Base-by-base conservation (phyloP, 2,888 invertebrate genomes). In the Apamea monoglypha region DNA sequence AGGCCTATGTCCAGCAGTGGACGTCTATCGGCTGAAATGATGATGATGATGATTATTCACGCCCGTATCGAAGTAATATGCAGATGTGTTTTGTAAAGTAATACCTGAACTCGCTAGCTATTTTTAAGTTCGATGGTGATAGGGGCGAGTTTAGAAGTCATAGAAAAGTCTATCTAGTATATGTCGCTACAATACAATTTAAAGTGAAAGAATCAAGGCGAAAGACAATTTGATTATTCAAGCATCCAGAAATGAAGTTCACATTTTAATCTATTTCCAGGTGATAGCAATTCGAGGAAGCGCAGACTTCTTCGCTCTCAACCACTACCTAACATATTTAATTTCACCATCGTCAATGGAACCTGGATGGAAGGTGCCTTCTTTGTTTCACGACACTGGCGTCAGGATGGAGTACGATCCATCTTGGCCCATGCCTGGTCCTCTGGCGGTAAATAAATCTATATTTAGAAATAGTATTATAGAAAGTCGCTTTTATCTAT, bases 281-380 rank as follows among this genome's bases (percentile, higher is more conserved):
- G 94, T 91, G 84, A 88, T 90, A 29, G 88, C 91, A 80, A 44
- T 96, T 36, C 92, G 91, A 67, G 96, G 96, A 8, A 95, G 97
- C 75, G 95, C 97, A 2, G 98, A 98, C 89, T 97, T 97, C 91
- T 96, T 97, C 70, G 97, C 97, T 0, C 87, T 97, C 40, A 98
- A 98, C 88, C 97, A 97, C 87, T 98, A 98, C 90, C 96, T 97
- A 0, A 94, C 96, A 0, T 94, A 86, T 64, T 61, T 96, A 44
- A 95, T 95, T 89, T 96, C 96, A 0, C 94, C 95, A n/a, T 94
- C 95, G 0, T 76, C 87, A 4, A 92, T 92, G 91, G 94, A 96
- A 64, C 80, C 91, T 0, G 85, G 75, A 0, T 95, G 94, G 95
- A 68, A 73, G 6, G 89, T 95, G 7, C 96, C 95, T 3, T 97